A percentile compares a stretch with the other conserved stretches of the same genome.
These are phyloP conservation scores for Chloebia gouldiae DNA, from an alignment of 2,113 vertebrate genomes.

Conservation along the genomic window DNA sequence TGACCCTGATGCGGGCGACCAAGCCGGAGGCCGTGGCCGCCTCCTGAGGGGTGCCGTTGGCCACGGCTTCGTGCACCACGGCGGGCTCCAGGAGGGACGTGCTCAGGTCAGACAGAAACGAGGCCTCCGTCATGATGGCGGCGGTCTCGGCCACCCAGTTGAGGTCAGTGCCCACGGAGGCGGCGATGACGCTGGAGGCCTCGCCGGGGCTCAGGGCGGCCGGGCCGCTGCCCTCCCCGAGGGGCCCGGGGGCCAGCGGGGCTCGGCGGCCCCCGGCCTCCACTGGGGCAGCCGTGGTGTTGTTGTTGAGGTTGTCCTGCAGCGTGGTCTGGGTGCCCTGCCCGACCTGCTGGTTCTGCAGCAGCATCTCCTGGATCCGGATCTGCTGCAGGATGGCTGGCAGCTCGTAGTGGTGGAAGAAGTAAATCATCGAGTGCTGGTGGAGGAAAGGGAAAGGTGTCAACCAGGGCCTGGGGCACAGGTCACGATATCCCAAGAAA, in stretches of 20 bases:
- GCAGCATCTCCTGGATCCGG: conserved; percentile 94
- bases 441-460: not conserved
- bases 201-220: not conserved
- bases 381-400: conserved; percentile 97
- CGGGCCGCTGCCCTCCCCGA: not conserved
- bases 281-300: conserved; percentile 38
- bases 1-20: conserved; percentile 61
- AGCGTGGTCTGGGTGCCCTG: conserved; percentile 85
- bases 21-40: not conserved
- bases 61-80: not conserved
- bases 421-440: conserved; percentile 98
- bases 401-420: conserved; percentile 98
- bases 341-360: conserved; percentile 90
- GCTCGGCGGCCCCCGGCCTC: not conserved
- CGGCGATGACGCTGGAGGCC: conserved; percentile 22
- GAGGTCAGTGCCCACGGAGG: conserved; percentile 66
- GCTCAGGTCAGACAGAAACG: conserved; percentile 76
- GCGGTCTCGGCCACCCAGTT: conserved; percentile 90
- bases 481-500: not conserved
- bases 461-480: not conserved
- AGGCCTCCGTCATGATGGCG: conserved; percentile 83
- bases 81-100: conserved; percentile 60
- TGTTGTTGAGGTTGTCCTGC: conserved; percentile 96
- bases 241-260: not conserved
- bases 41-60: not conserved